Base-by-base conservation (phyloP, 1,140 invertebrate genomes). In the Hyles vespertilio region DNA sequence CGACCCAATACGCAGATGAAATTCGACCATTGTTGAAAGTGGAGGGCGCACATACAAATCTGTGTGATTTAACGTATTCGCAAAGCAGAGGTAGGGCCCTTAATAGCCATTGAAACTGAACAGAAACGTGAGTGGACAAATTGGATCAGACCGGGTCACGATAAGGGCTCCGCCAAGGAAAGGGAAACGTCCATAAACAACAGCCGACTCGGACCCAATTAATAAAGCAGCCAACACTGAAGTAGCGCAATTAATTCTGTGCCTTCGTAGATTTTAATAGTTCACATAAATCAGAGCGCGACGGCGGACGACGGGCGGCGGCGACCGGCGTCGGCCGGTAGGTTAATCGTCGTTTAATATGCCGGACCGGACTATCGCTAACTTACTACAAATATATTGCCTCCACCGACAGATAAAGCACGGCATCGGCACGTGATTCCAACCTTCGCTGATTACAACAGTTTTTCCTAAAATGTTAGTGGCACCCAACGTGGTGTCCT, bases 191-290 rank as follows among this genome's bases (percentile, higher is more conserved):
- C 81, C 80, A 84, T 84, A 84, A 84, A 84, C 83, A 86, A 84
- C 79, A 77, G 79, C 76, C 80, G 77, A 79, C 80, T 81, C 79
- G 70, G 68, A 72, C 79, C 81, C 82, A 84, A 87, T 87, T 87
- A 87, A 87, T 87, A 86, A 87, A 79, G 77, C 78, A 74, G 68
- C 76, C 70, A 70, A 73, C 79, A 81, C 74, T 79, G 72, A 81
- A 85, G 82, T 87, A 78, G 84, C 70, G 81, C 83, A 84, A 87
- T 87, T 87, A 87, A 87, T 87, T 86, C 76, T 81, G 72, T 72
- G 82, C 84, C 80, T 85, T 84, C 84, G 75, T 69, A 84, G 82
- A 85, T 85, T 87, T 87, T 87, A 87, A 87, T 87, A 87, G 84
- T 87, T 84, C 75, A 65, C 81, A 87, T 87, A 87, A 87, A 87